Evolutionary conservation across 23 tunicate genomes (phyloP).

Genomic region (Oikopleura dioica): DNA sequence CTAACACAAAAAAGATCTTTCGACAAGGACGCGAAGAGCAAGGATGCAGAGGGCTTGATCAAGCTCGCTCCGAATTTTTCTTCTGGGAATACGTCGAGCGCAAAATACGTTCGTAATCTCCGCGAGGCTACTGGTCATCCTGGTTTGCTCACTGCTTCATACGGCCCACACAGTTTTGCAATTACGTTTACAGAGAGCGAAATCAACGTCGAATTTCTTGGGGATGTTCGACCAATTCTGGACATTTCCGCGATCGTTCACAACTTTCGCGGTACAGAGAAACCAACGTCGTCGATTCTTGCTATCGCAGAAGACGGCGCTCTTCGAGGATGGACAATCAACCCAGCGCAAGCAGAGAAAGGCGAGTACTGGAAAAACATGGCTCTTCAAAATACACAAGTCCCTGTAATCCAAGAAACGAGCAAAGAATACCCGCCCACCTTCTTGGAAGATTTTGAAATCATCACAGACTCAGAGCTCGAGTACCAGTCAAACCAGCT

Average conservation of each 20-base stretch:
- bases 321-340: neutral
- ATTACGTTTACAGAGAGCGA: neutral
- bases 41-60: too few species aligned
- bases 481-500: slow-evolving; percentile 54
- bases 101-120: neutral
- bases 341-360: neutral
- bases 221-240: neutral
- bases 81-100: too few species aligned
- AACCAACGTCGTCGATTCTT: neutral
- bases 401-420: neutral
- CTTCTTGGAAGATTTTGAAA: slow-evolving; percentile 67
- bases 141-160: neutral
- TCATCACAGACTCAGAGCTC: slow-evolving; percentile 31
- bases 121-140: neutral
- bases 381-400: neutral
- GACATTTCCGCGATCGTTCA: too few species aligned
- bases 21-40: too few species aligned
- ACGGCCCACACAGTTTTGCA: neutral
- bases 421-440: slow-evolving; percentile 26
- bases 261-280: too few species aligned
- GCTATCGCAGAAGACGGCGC: slow-evolving; percentile 11
- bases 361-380: neutral
- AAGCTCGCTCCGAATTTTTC: too few species aligned
- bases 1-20: too few species aligned
- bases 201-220: neutral